Conservation (phyloP, 2,888 invertebrate genomes). For the Tethea ocularis region DNA sequence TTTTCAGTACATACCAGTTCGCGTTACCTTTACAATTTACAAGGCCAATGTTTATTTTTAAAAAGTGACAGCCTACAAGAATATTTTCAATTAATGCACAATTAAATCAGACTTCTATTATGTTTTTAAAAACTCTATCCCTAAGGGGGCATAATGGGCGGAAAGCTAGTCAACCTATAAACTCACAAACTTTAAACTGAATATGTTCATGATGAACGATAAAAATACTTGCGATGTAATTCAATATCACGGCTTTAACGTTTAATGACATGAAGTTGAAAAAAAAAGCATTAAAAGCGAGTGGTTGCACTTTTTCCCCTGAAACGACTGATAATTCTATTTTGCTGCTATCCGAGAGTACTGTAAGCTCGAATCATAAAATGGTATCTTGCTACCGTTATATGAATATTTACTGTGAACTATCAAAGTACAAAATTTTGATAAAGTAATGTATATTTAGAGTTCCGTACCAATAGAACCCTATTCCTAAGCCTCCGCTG, state of each 20-base stretch:
- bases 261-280: slow-evolving; percentile 40
- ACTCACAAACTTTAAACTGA: too few relatives aligned
- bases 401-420: neutral
- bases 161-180: too few relatives aligned
- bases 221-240: slow-evolving; percentile 23
- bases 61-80: neutral
- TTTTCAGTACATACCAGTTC: slow-evolving; percentile 6
- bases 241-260: slow-evolving; percentile 44
- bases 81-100: neutral
- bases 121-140: too few relatives aligned
- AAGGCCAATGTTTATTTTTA: too few relatives aligned
- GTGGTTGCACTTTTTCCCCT: slow-evolving; percentile 50
- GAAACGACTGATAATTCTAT: slow-evolving; percentile 64
- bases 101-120: too few relatives aligned
- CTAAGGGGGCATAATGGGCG: too few relatives aligned
- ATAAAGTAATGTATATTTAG: too few relatives aligned
- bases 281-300: slow-evolving; percentile 60
- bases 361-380: slow-evolving; percentile 45
- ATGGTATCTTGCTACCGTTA: slow-evolving; percentile 26
- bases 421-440: too few relatives aligned
- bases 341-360: slow-evolving; percentile 49
- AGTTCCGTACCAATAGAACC: too few relatives aligned
- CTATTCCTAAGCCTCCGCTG: too few relatives aligned
- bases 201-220: too few relatives aligned
- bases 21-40: too few relatives aligned